Percentiles rank a stretch among this genome's conserved stretches.
phyloP scores from a whole-genome alignment of 2,888 invertebrate species.

The Epinotia brunnichana region DNA sequence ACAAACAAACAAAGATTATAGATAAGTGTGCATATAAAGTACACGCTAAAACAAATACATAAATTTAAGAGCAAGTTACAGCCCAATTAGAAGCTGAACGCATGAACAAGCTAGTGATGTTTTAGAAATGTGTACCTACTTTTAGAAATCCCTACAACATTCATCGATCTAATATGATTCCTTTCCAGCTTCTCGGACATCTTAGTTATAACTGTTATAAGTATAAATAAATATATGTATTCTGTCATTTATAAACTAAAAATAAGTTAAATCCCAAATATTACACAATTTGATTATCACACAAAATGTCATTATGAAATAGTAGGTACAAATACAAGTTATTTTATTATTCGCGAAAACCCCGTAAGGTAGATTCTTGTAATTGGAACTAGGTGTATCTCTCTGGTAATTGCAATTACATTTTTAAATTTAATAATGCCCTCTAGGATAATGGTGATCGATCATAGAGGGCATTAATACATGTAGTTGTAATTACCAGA shows the following conservation, averaged over 20 bases:
- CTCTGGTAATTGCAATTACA: too few species aligned
- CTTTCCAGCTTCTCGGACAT: neutral
- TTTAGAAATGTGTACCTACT: neutral
- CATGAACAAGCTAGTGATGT: neutral
- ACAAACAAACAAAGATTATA: neutral
- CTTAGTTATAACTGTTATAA: too few species aligned
- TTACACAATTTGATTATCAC: neutral
- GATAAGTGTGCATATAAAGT: neutral
- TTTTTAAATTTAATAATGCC: too few species aligned
- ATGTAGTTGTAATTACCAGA: too few species aligned
- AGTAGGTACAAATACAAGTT: neutral
- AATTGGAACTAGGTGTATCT: too few species aligned
- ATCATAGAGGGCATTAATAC: too few species aligned
- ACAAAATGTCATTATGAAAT: neutral
- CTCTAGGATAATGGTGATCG: too few species aligned
- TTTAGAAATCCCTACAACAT: neutral
- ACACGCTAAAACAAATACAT: conserved; percentile 12
- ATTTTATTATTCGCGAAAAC: neutral
- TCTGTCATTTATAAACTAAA: neutral
- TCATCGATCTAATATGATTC: neutral
- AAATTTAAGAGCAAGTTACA: conserved; percentile 5
- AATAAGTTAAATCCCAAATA: neutral
- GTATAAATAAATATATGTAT: neutral
- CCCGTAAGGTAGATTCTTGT: too few species aligned
- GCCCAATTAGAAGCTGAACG: neutral